These are phyloP conservation scores for Rhimphoctona megacephalus DNA, from an alignment of 2,888 invertebrate species.

Conservation along the genomic window DNA sequence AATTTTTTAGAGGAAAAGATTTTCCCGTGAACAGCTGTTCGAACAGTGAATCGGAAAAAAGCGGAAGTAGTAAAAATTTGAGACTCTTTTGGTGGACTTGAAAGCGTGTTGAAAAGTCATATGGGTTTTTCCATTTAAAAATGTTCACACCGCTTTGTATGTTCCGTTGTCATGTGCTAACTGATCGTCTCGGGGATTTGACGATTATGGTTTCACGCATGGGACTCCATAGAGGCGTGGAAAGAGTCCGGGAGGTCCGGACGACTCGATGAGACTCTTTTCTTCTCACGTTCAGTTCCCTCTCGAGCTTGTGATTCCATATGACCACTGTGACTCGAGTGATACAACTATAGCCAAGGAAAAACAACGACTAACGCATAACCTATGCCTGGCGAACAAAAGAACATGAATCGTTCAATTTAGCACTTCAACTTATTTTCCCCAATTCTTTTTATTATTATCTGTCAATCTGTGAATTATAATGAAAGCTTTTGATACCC, in stretches of 20 bases:
- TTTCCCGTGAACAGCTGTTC: not conserved
- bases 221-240: slow-evolving; percentile 54
- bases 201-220: slow-evolving; percentile 45
- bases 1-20: not conserved
- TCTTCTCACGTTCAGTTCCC: slow-evolving; percentile 58
- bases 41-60: not conserved
- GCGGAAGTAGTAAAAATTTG: not conserved
- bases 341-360: slow-evolving; percentile 21
- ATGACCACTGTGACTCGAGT: slow-evolving; percentile 43
- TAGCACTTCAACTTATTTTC: not conserved
- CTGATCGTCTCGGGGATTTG: slow-evolving; percentile 41
- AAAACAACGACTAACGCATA: slow-evolving; percentile 41
- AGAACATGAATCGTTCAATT: not conserved
- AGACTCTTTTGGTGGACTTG: not conserved
- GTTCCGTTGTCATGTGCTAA: slow-evolving; percentile 40
- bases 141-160: not conserved
- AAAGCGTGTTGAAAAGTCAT: not conserved
- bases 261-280: slow-evolving; percentile 50
- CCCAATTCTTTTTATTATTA: slow-evolving; percentile 1
- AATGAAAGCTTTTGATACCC: not conserved
- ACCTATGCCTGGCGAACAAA: not conserved
- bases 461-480: not conserved
- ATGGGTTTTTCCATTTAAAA: slow-evolving; percentile 21
- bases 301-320: slow-evolving; percentile 31
- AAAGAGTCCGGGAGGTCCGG: slow-evolving; percentile 68